phyloP scores from a whole-genome alignment of 2,113 vertebrate species.

The Balaeniceps rex region DNA sequence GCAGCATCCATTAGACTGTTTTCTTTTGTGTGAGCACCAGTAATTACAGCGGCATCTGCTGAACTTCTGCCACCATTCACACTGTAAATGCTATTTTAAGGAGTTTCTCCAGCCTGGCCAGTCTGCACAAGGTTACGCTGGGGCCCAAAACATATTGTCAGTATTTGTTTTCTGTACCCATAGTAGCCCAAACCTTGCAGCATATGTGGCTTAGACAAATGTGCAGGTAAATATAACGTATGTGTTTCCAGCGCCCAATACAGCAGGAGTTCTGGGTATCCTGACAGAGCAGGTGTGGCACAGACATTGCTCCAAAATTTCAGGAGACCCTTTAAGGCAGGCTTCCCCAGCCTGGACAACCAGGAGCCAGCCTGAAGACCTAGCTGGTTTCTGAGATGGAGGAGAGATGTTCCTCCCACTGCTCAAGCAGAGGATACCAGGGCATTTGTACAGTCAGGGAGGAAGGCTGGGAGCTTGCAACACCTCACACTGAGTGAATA shows the following conservation, averaged over 20 bases:
- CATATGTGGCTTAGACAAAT: not conserved
- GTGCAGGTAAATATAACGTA: not conserved
- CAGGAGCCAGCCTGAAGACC: not conserved
- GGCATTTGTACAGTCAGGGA: too few relatives aligned
- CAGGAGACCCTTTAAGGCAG: not conserved
- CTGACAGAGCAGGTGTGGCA: not conserved
- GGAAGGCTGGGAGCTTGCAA: not conserved
- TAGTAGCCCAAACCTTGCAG: not conserved
- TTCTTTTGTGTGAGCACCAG: not conserved
- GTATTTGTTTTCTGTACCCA: not conserved
- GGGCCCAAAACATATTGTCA: not conserved
- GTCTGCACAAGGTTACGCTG: not conserved
- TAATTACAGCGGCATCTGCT: not conserved
- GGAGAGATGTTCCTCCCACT: not conserved
- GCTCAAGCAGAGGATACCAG: not conserved
- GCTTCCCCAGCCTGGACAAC: not conserved
- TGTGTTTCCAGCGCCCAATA: not conserved
- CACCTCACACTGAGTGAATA: not conserved
- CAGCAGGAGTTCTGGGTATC: not conserved
- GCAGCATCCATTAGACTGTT: not conserved
- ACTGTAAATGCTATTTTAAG: not conserved
- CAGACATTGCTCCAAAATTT: not conserved
- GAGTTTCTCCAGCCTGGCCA: not conserved
- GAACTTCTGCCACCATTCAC: not conserved
- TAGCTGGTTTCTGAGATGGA: not conserved